Base-by-base conservation (phyloP, 2,888 invertebrate species). In the Osmoderma eremita region DNA sequence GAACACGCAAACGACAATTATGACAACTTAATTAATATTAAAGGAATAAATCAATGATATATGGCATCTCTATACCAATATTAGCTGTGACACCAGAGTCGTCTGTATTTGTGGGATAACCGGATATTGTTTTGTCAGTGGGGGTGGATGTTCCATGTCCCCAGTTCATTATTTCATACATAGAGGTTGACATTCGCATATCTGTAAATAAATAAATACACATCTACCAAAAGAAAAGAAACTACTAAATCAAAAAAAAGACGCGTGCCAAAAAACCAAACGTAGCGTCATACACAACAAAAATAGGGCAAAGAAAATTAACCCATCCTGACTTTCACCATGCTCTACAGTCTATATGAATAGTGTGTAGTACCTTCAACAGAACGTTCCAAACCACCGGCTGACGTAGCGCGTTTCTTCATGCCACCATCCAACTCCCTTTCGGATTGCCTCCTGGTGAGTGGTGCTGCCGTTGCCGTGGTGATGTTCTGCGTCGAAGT, bases 401-500 rank as follows among this genome's bases (percentile, higher is more conserved):
- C 91, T 73, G 91, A 91, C 69, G 90, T 89, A 72, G 90, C 90
- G 75, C 91, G 85, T 80, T 94, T 94, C 84, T 92, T 94, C 78
- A 85, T 86, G 73, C 87, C 87, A 73, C 86, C 86, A 78, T 90
- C 90, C 75, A 93, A 85, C 78, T 94, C 94, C 71, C 94, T 86
- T 82, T 94, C 94, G 67, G 92, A 93, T 79, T 93, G 92, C 80
- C 93, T 88, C 84, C 94, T 89, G 73, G 93, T 92, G 78, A 93
- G 87, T 65, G 83, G 80, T 81, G 90, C 87, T 82, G 91, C 90
- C 81, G 88, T 10, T 6, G 10, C 86, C 66, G 84, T 82, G 87
- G 92, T 92, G 83, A 94, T 93, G 85, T 94, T 94, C 78, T 92
- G 92, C 74, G 93, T 94, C 79, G 94, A 94, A 79, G 94, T 94